A percentile compares a stretch with the other conserved stretches of the same genome.
Evolutionary conservation across 1,140 invertebrate genomes (phyloP).

Genomic region (Eciton burchellii): DNA sequence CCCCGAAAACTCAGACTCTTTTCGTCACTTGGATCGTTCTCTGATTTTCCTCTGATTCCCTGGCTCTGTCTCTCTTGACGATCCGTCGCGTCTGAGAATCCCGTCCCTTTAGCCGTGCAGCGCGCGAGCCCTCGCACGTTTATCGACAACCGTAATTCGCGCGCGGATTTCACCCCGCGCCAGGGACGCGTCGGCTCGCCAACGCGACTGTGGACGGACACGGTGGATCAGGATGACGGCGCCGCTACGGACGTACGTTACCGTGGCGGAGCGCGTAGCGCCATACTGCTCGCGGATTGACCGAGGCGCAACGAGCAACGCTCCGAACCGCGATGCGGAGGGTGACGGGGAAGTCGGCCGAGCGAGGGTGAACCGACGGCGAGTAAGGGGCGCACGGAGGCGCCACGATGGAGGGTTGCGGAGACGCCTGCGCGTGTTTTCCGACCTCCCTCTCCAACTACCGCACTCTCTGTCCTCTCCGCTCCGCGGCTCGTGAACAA

Average conservation of each 20-base stretch:
- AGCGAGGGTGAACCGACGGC: conserved; percentile 42
- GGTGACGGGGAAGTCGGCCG: conserved; percentile 27
- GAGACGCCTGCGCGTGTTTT: conserved; percentile 72
- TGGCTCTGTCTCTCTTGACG: not conserved
- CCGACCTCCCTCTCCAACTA: conserved; percentile 60
- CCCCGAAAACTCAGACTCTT: not conserved
- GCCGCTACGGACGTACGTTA: conserved; percentile 71
- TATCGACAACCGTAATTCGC: conserved; percentile 43
- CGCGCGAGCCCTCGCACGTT: not conserved
- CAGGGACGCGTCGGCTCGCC: not conserved
- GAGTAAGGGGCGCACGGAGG: conserved; percentile 61
- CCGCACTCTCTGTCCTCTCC: conserved; percentile 54
- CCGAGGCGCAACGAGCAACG: conserved; percentile 80
- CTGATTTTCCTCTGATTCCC: not conserved
- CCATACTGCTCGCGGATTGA: conserved; percentile 85
- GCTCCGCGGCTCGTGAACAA: conserved; percentile 54
- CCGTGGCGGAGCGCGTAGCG: conserved; percentile 81
- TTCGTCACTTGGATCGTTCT: not conserved
- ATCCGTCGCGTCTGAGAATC: not conserved
- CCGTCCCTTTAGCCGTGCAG: no score
- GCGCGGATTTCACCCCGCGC: conserved; percentile 41
- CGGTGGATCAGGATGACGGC: conserved; percentile 33
- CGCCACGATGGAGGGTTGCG: conserved; percentile 68
- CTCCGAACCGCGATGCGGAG: conserved; percentile 53
- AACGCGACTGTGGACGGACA: conserved; percentile 19